These are phyloP conservation scores for Drusus annulatus DNA, from an alignment of 1,140 invertebrate species.

Conservation along the genomic window DNA sequence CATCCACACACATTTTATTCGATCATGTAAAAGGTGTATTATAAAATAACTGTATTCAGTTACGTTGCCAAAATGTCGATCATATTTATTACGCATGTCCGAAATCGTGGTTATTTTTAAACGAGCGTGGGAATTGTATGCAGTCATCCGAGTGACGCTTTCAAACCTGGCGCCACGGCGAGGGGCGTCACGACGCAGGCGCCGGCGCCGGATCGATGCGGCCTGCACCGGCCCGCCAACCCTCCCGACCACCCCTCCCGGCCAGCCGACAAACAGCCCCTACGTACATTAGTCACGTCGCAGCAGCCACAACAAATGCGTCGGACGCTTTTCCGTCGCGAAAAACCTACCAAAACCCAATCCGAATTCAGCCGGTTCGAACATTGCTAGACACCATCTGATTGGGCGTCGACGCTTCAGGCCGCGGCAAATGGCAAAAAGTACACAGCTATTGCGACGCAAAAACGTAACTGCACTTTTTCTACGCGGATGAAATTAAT, in stretches of 20 bases:
- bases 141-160: neutral
- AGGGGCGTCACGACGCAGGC: slow-evolving; percentile 4
- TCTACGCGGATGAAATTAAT: neutral
- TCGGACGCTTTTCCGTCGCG: slow-evolving; percentile 1
- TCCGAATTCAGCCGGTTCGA: neutral
- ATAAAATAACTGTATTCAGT: neutral
- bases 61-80: neutral
- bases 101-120: neutral
- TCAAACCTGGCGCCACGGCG: slow-evolving; percentile 25
- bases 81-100: neutral
- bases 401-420: neutral
- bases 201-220: slow-evolving; percentile 39
- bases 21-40: too few species aligned
- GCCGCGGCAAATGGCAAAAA: neutral
- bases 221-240: slow-evolving; percentile 16
- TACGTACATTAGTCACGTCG: slow-evolving; percentile 22
- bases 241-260: too few species aligned
- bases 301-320: slow-evolving; percentile 44
- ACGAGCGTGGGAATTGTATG: neutral
- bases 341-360: neutral
- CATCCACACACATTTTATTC: too few species aligned
- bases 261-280: neutral
- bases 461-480: slow-evolving; percentile 16
- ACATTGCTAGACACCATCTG: neutral
- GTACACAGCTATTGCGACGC: slow-evolving; percentile 6